Base-by-base conservation (phyloP, 1,140 invertebrate species). In the Lordiphosa clarofinis region DNA sequence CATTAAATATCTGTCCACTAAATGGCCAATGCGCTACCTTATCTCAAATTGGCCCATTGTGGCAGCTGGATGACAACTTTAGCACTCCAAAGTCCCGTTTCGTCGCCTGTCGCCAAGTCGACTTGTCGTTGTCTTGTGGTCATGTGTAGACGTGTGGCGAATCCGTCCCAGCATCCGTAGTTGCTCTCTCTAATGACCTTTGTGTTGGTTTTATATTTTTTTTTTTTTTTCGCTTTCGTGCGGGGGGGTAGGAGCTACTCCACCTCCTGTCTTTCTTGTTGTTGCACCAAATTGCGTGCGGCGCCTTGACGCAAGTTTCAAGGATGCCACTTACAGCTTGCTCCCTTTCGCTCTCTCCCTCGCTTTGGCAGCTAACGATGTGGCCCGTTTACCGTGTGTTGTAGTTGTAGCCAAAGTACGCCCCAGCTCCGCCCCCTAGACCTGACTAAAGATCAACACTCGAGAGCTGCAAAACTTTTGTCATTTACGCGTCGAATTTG, bases 401-500 rank as follows among this genome's bases (percentile, higher is more conserved):
- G 44, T 39, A 72, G 28, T 42, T 63, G 56, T 53, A 24, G 21
- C 21, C 21, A 24, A 6, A 62, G 28, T 53, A 42, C 62, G 31
- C 47, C 40, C 50, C 44, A n/a, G 11, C 9, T 9, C 10, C 53
- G 24, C 61, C 40, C 15, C 36, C 40, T 71, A 60, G 57, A 81
- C 75, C 75, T 57, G 67, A 57, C 76, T 75, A 68, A 82, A 81
- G 76, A 81, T 81, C 76, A 81, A 81, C 67, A 81, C 69, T 81
- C 67, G 76, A 71, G 54, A 52, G 49, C 66, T 66, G 57, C 64
- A 81, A 72, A 81, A 81, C 76, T 81, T 81, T 82, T 81, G 71
- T 75, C 76, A 81, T 81, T 81, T 82, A 75, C 75, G 75, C 76
- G 76, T 67, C 67, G 64, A 82, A 81, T 71, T 82, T 75, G 39